A percentile compares a stretch with the other conserved stretches of the same genome.
phyloP scores from a whole-genome alignment of 2,113 vertebrate genomes.

The Calypte anna region DNA sequence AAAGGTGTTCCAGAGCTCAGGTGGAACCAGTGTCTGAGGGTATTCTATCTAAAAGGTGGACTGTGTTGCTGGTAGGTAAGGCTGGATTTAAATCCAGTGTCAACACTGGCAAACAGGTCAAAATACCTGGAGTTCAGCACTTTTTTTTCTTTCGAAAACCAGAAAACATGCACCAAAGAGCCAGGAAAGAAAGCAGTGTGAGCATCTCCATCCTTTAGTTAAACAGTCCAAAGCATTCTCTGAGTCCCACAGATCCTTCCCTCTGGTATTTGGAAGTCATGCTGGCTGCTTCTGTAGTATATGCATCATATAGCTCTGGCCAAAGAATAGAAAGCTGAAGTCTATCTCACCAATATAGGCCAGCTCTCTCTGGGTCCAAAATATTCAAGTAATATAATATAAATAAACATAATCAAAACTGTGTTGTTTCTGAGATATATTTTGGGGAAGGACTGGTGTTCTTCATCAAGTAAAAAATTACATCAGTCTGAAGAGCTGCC shows the following conservation, averaged over 20 bases:
- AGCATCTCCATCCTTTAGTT: not conserved
- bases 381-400: not conserved
- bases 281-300: not conserved
- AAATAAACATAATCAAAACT: not conserved
- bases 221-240: not conserved
- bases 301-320: not conserved
- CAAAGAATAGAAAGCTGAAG: not conserved
- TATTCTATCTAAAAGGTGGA: not conserved
- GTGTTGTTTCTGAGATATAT: not conserved
- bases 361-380: not conserved
- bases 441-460: not conserved
- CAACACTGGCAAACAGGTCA: not conserved
- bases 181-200: not conserved
- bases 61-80: not conserved
- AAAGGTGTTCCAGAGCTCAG: not conserved
- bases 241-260: not conserved
- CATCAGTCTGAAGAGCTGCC: not conserved
- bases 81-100: not conserved
- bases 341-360: not conserved
- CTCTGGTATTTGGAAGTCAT: not conserved
- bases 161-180: not conserved
- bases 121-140: not conserved
- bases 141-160: not conserved
- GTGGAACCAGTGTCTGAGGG: not conserved
- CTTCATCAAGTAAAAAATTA: not conserved